A percentile compares a stretch with the other conserved stretches of the same genome.
Conservation (phyloP, 2,797 vertebrate species). For the Alauda arvensis region DNA sequence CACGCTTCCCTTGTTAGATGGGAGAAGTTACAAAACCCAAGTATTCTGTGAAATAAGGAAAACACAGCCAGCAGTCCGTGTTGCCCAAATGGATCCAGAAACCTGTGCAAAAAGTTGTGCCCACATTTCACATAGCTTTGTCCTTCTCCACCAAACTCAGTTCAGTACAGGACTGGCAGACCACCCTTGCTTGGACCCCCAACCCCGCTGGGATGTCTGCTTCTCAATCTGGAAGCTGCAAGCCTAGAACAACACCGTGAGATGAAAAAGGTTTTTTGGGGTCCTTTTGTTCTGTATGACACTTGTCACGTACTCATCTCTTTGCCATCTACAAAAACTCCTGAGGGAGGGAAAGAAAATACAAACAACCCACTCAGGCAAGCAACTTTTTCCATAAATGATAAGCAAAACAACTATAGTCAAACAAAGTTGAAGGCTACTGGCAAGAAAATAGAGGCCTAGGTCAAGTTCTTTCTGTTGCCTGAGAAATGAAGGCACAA, state of each 20-base stretch:
- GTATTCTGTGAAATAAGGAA: not conserved
- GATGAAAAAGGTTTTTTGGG: not conserved
- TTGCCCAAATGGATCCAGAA: not conserved
- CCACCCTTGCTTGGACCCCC: not conserved
- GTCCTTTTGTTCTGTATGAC: not conserved
- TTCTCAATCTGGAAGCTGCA: not conserved
- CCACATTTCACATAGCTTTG: not conserved
- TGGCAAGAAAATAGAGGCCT: not conserved
- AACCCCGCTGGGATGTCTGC: not conserved
- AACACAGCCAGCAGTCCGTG: not conserved
- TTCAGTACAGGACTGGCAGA: not conserved
- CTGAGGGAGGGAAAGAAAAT: not conserved
- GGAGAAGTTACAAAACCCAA: not conserved
- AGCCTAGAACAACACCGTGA: not conserved
- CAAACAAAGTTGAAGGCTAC: not conserved
- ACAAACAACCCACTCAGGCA: not conserved
- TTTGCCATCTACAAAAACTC: not conserved
- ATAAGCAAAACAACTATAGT: not conserved
- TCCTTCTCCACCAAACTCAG: not conserved
- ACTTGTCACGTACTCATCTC: not conserved
- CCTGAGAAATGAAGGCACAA: not conserved
- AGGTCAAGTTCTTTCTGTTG: not conserved
- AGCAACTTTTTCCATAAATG: not conserved
- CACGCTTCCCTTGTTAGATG: rapidly evolving
- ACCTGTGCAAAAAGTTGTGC: not conserved